Evolutionary conservation across 2,113 vertebrate species (phyloP), one percentile per base, ranked within the genome.

Genomic region (Agapornis roseicollis): DNA sequence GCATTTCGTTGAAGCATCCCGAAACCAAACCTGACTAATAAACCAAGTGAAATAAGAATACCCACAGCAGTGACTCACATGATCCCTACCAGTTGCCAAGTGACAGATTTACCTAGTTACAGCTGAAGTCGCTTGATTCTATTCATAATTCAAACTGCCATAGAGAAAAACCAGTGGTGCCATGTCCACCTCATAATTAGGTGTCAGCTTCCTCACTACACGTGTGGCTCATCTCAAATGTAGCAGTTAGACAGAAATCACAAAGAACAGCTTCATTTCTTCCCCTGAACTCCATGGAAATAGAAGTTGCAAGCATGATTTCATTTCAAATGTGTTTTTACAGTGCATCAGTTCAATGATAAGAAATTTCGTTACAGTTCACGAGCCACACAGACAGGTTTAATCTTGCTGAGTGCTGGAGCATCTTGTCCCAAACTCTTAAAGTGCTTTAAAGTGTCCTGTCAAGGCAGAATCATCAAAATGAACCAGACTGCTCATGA

Each of bases 81-180:
- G 1, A 50, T 69, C 56, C 46, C n/a, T 13, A 29, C 53, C 65
- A 92, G 85, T 89, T 94, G 89, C 89, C 92, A 89, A 91, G 94
- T 85, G 79, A 88, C 91, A 92, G 74, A 65, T 90, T 92, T 79
- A 96, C 65, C 49, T 27, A 73, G 72, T 89, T 81, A 94, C 65
- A 95, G 82, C 69, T 86, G 74, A 96, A 90, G 88, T 82, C 39
- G 73, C 61, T 78, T 50, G 33, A 70, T 70, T 68, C 81, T 84
- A 84, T 42, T 69, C 50, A 27, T 55, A 58, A 93, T 35, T 86
- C 60, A 81, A 84, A 84, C 23, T 76, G 49, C 42, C 80, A 29
- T 2, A 55, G 70, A 93, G 81, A 70, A 91, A 91, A 91, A 63
- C 13, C 88, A 68, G 55, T n/a, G 73, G 25, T 74, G 68, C 37